Evolutionary conservation across 2,888 invertebrate species (phyloP).

Genomic region (Amblyjoppa proteus): DNA sequence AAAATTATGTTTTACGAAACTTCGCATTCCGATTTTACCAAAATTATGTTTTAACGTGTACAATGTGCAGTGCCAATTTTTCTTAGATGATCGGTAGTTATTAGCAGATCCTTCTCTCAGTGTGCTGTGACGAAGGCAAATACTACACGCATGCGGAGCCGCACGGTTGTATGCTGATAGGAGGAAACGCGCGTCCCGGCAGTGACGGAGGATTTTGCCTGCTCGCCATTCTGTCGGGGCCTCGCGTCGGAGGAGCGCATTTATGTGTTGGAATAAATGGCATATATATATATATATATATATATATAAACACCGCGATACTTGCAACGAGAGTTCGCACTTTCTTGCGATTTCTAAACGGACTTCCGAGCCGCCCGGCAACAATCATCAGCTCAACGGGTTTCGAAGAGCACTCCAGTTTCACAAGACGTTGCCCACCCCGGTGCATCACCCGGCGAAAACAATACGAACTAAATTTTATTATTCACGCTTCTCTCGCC

Average conservation of each 20-base stretch:
- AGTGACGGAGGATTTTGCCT: constrained; percentile 24
- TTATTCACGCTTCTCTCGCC: constrained; percentile 49
- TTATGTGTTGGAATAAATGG: constrained; percentile 16
- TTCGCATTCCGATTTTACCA: no score
- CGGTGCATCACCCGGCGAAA: constrained; percentile 33
- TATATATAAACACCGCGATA: background rate
- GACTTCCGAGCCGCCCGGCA: constrained; percentile 71
- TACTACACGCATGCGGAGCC: background rate
- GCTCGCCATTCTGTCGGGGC: constrained; percentile 44
- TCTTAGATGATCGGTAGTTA: no score
- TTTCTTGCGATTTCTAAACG: constrained; percentile 77
- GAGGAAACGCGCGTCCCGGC: constrained; percentile 39
- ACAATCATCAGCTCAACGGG: constrained; percentile 48
- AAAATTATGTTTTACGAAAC: no score
- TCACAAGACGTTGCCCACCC: constrained; percentile 54
- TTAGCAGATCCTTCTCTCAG: no score
- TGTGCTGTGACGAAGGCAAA: no score
- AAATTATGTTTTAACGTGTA: no score
- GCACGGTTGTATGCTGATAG: background rate
- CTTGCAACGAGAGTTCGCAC: constrained; percentile 69
- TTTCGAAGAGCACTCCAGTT: constrained; percentile 40
- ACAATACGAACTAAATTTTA: constrained; percentile 43
- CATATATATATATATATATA: background rate
- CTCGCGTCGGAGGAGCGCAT: constrained; percentile 23
- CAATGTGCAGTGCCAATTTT: no score